These are phyloP conservation scores for Aleadryas rufinucha DNA, from an alignment of 2,113 vertebrate genomes.

Conservation along the genomic window DNA sequence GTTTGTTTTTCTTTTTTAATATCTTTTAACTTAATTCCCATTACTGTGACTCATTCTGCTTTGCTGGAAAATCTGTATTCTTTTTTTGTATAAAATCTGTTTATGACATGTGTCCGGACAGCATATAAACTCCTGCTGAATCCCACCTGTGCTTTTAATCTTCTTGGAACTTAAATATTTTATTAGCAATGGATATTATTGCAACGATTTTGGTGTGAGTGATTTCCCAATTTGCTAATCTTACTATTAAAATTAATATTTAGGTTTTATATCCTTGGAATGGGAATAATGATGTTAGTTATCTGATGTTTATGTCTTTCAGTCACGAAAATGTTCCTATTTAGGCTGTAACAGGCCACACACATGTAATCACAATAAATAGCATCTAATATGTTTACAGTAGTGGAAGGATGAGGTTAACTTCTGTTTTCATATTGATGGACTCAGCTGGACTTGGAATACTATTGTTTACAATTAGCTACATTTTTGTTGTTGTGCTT, in stretches of 20 bases:
- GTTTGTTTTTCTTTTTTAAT: neutral
- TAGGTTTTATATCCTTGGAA: constrained; percentile 75
- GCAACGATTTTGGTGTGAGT: constrained; percentile 33
- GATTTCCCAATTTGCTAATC: constrained; percentile 66
- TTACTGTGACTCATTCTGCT: neutral
- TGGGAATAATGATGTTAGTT: constrained; percentile 72
- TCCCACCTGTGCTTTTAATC: constrained; percentile 71
- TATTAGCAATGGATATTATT: neutral
- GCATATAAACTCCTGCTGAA: constrained; percentile 60
- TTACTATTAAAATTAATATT: constrained; percentile 85
- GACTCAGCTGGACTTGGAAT: constrained; percentile 79
- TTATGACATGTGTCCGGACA: constrained; percentile 68
- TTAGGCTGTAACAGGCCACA: constrained; percentile 78
- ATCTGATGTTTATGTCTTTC: constrained; percentile 78
- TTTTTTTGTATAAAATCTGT: constrained; percentile 58
- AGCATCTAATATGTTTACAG: constrained; percentile 91
- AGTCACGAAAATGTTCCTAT: constrained; percentile 83
- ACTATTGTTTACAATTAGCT: constrained; percentile 82
- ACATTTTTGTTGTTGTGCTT: constrained; percentile 83
- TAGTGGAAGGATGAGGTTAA: constrained; percentile 79
- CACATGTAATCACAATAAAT: constrained; percentile 88
- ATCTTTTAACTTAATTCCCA: neutral
- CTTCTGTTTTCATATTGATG: constrained; percentile 83
- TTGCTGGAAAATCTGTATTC: constrained; percentile 6
- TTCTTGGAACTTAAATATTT: constrained; percentile 24